Conservation (phyloP, 2,888 invertebrate species). For the Criorhina ranunculi region DNA sequence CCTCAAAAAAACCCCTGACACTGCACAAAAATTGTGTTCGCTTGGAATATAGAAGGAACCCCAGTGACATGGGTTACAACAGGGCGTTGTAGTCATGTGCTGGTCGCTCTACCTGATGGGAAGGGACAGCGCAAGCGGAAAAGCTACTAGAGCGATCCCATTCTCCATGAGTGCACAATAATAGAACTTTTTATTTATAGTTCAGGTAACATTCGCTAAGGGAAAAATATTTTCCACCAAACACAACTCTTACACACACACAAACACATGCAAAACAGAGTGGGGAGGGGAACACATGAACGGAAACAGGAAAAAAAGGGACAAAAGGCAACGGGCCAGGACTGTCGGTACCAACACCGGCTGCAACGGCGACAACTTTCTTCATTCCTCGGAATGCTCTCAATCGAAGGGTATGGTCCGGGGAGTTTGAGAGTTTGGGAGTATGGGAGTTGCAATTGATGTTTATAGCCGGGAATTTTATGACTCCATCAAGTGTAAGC, state of each 20-base stretch:
- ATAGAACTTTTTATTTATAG: slow-evolving; percentile 76
- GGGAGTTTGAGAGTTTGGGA: not conserved
- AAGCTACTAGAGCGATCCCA: slow-evolving; percentile 73
- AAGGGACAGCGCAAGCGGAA: slow-evolving; percentile 43
- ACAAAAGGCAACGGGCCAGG: slow-evolving; percentile 16
- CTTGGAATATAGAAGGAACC: not conserved
- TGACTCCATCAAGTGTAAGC: slow-evolving; percentile 73
- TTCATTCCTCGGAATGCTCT: slow-evolving; percentile 25
- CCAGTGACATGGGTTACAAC: slow-evolving; percentile 54
- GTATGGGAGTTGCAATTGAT: slow-evolving; percentile 59
- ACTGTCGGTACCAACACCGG: slow-evolving; percentile 25
- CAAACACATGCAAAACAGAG: slow-evolving; percentile 1
- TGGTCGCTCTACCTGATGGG: slow-evolving; percentile 16
- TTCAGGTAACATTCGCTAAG: slow-evolving; percentile 64
- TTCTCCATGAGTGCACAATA: slow-evolving; percentile 74
- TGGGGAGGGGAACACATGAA: slow-evolving; percentile 35
- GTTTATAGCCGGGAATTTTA: slow-evolving; percentile 71
- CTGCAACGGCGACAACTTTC: slow-evolving; percentile 64
- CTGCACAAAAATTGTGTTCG: slow-evolving; percentile 30
- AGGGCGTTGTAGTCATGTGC: slow-evolving; percentile 8
- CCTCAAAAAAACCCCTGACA: slow-evolving; percentile 38
- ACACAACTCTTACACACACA: slow-evolving; percentile 32
- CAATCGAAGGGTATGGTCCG: slow-evolving; percentile 21
- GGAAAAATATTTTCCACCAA: slow-evolving; percentile 65
- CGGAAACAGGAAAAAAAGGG: slow-evolving; percentile 48